Base-by-base conservation (phyloP, 2,113 vertebrate species). In the Siniperca chuatsi region DNA sequence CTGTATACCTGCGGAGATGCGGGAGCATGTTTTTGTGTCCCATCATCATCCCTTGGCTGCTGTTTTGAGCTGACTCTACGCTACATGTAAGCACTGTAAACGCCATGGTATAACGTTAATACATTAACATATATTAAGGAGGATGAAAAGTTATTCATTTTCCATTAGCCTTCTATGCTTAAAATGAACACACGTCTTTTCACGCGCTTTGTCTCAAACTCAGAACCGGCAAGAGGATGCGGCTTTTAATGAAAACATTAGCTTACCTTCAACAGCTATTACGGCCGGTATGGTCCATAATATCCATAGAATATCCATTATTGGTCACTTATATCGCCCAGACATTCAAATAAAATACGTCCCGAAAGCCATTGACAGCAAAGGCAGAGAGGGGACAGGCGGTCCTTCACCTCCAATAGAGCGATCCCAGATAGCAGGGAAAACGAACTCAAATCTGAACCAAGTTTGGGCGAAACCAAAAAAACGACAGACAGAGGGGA, bases 301-400 rank as follows among this genome's bases (percentile, higher is more conserved):
- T 94, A 96, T 96, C 96, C 96, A 96, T 87, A 96, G 89, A 95
- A 96, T 96, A 95, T 96, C 96, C 96, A 96, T 96, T 88, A 93
- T 93, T 92, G 89, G 87, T 95, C 94, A 93, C 90, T 94, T 92
- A 35, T 80, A 87, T 87, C 85, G 92, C 86, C 94, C 94, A 87
- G 94, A 89, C 94, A 95, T 94, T 96, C 95, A 96, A 90, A 95
- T 92, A 81, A 93, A 95, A 93, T 85, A 86, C 72, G 92, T 95
- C 94, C 94, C 78, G 92, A 94, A 93, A 95, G 95, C 96, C 96
- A 96, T 96, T 95, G 93, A 94, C 89, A 91, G 93, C 86, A 62
- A 83, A 81, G 37, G 87, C 91, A 88, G 89, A 90, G 92, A 83
- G 81, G 86, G 93, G 90, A 96, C 93, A 90, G 87, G 64, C 88